A percentile compares a stretch with the other conserved stretches of the same genome.
These are phyloP conservation scores for Sebastolobus altivelis DNA, from an alignment of 2,797 vertebrate genomes.

Conservation along the genomic window DNA sequence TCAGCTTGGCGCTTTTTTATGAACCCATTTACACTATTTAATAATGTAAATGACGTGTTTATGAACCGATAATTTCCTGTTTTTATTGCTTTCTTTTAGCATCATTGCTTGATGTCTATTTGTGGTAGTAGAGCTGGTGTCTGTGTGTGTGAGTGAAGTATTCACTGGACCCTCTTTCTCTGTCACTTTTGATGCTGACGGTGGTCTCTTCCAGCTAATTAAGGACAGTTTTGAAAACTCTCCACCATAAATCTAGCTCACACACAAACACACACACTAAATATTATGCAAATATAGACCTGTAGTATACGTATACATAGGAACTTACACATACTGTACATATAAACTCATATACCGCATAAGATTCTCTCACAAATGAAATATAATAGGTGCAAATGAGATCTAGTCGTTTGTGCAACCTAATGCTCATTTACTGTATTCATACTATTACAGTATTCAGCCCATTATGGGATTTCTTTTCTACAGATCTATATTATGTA, in stretches of 20 bases:
- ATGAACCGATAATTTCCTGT: background rate
- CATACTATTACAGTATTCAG: background rate
- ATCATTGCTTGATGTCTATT: conserved; percentile 18
- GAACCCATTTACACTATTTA: conserved; percentile 9
- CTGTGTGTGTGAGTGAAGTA: background rate
- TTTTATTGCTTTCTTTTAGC: conserved; percentile 14
- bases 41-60: conserved; percentile 22
- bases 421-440: background rate
- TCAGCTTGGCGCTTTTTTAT: conserved; percentile 13
- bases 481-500: background rate
- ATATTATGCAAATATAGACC: background rate
- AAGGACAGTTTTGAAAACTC: conserved; percentile 46
- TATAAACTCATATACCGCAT: background rate
- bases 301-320: background rate
- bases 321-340: background rate
- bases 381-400: background rate
- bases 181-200: conserved; percentile 25
- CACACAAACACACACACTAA: background rate
- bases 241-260: conserved; percentile 9
- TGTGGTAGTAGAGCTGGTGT: background rate
- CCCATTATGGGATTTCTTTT: background rate
- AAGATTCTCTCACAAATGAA: background rate
- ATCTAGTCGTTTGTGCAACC: background rate
- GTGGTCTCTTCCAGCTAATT: conserved; percentile 48
- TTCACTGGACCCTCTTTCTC: conserved; percentile 15